Percentiles rank a stretch among this genome's conserved stretches.
Evolutionary conservation across 2,888 invertebrate species (phyloP).

Genomic region (Eristalis intricaria): DNA sequence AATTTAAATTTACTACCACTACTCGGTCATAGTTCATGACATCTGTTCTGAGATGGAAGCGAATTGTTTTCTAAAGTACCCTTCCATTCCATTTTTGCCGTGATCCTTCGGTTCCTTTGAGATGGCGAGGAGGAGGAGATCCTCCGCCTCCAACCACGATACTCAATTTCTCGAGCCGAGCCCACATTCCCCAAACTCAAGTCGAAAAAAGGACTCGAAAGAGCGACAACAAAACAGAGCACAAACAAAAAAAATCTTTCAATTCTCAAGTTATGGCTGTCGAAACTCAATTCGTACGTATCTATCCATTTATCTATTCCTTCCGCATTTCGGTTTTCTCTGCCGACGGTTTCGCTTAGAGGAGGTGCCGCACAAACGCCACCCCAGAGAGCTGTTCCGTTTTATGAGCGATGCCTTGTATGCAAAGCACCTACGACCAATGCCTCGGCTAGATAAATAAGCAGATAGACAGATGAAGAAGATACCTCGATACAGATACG

Average conservation of each 20-base stretch:
- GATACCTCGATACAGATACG: background rate
- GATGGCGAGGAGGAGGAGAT: background rate
- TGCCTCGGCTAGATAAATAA: constrained; percentile 60
- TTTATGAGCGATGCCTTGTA: constrained; percentile 69
- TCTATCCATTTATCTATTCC: constrained; percentile 70
- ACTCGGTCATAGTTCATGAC: constrained; percentile 71
- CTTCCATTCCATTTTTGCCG: constrained; percentile 40
- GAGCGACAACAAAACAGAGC: background rate
- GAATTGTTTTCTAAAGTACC: constrained; percentile 65
- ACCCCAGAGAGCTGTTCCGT: constrained; percentile 66
- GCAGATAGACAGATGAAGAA: constrained; percentile 54
- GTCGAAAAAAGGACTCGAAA: constrained; percentile 9
- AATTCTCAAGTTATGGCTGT: constrained; percentile 71
- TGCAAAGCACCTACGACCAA: constrained; percentile 70
- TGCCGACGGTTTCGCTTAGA: constrained; percentile 48
- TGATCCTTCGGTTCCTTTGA: background rate
- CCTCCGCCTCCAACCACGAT: constrained; percentile 46
- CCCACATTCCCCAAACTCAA: constrained; percentile 43
- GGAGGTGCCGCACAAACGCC: constrained; percentile 55
- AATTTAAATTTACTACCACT: constrained; percentile 69
- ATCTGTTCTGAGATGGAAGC: constrained; percentile 46
- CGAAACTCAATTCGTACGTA: constrained; percentile 68
- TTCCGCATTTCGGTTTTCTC: constrained; percentile 64
- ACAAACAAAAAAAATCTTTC: constrained; percentile 56
- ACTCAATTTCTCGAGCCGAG: constrained; percentile 45